phyloP scores from a whole-genome alignment of 2,113 vertebrate species.

The Toxotes chatareus region DNA sequence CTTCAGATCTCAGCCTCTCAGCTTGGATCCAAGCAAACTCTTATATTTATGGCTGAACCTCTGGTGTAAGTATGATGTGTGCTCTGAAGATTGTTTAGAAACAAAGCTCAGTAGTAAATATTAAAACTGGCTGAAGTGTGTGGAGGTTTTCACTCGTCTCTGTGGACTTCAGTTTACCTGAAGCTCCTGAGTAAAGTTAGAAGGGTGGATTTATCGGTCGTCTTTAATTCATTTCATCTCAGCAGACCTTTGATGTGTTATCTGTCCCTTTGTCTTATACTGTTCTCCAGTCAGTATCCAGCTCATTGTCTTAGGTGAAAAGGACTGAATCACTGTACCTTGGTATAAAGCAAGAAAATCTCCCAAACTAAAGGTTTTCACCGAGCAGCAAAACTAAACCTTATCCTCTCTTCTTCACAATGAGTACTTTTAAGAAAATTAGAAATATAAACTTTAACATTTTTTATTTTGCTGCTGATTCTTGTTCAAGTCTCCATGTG shows the following conservation, averaged over 20 bases:
- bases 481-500: too few relatives aligned
- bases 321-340: background rate
- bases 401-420: background rate
- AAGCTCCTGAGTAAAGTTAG: background rate
- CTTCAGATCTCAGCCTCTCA: slow-evolving; percentile 9
- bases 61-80: background rate
- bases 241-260: background rate
- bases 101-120: slow-evolving; percentile 30
- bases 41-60: slow-evolving; percentile 43
- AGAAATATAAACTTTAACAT: too few relatives aligned
- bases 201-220: background rate
- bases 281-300: background rate
- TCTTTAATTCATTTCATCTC: slow-evolving; percentile 4
- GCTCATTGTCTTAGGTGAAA: background rate
- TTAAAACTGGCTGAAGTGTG: slow-evolving; percentile 6
- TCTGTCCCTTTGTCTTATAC: background rate
- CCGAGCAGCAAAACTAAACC: background rate
- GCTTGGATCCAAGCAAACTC: slow-evolving; percentile 10
- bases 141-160: background rate
- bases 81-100: slow-evolving; percentile 35
- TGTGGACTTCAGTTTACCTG: background rate
- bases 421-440: background rate
- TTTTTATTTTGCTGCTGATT: too few relatives aligned
- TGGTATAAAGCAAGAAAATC: too few relatives aligned
- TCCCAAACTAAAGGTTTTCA: background rate